Percentiles rank a stretch among this genome's conserved stretches.
phyloP scores from a whole-genome alignment of 2,797 vertebrate genomes.

The Glossophaga mutica region DNA sequence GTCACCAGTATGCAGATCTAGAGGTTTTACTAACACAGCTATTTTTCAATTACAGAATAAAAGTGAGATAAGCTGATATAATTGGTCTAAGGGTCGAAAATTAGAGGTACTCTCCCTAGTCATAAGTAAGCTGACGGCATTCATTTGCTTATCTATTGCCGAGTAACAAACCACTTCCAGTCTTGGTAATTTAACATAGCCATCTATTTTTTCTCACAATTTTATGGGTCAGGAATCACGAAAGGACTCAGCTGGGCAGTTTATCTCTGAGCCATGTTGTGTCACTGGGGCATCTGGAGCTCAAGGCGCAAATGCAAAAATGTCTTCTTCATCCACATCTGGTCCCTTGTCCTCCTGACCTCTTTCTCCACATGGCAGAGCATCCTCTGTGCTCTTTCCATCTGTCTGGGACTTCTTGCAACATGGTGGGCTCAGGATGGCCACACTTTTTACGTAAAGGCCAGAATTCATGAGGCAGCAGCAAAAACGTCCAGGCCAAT shows the following conservation, averaged over 20 bases:
- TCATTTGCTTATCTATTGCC: background rate
- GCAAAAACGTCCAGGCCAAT: background rate
- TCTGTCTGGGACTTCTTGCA: background rate
- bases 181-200: background rate
- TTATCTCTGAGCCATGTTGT: background rate
- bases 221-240: background rate
- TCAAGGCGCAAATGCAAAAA: background rate
- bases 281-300: background rate
- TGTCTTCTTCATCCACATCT: background rate
- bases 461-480: background rate
- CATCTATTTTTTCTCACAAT: background rate
- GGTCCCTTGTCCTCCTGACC: background rate
- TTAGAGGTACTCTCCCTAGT: background rate
- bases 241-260: background rate
- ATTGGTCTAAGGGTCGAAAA: background rate
- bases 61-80: background rate
- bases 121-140: background rate
- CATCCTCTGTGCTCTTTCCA: background rate
- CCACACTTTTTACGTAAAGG: background rate
- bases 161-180: background rate
- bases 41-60: background rate
- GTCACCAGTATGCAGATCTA: background rate
- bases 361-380: background rate
- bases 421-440: background rate
- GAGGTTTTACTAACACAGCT: background rate